Conservation (phyloP, 2,113 vertebrate genomes). For the Lasiurus borealis region DNA sequence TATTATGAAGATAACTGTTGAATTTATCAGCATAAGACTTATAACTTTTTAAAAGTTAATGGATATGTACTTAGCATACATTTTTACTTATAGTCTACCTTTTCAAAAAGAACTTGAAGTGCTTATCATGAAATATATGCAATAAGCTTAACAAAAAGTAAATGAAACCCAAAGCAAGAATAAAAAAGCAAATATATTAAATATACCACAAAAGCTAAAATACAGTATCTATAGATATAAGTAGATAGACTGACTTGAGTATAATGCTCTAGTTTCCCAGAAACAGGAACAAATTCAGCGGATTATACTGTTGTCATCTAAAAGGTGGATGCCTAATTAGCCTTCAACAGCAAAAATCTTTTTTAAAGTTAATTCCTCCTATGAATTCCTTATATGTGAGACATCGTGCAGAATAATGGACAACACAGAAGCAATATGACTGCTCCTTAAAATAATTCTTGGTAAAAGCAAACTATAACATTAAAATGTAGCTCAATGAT, state of each 20-base stretch:
- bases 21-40: conserved; percentile 44
- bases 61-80: neutral
- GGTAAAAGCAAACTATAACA: neutral
- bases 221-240: neutral
- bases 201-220: conserved; percentile 11
- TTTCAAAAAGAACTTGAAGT: conserved; percentile 47
- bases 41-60: conserved; percentile 26
- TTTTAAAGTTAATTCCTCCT: neutral
- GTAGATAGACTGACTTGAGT: neutral
- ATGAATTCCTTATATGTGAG: neutral
- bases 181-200: conserved; percentile 26
- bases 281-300: neutral
- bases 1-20: conserved; percentile 37
- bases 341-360: conserved; percentile 12
- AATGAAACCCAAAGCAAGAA: conserved; percentile 34
- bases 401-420: neutral
- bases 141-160: conserved; percentile 8
- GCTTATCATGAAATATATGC: conserved; percentile 32
- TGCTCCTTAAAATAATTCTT: conserved; percentile 10
- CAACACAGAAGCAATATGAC: neutral
- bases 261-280: neutral
- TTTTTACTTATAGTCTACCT: neutral
- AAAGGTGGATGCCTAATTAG: conserved; percentile 17
- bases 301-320: neutral
- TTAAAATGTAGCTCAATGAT: neutral